Percentiles rank a stretch among this genome's conserved stretches.
These are phyloP conservation scores for Choreutis nemorana DNA, from an alignment of 2,888 invertebrate species.

Conservation along the genomic window DNA sequence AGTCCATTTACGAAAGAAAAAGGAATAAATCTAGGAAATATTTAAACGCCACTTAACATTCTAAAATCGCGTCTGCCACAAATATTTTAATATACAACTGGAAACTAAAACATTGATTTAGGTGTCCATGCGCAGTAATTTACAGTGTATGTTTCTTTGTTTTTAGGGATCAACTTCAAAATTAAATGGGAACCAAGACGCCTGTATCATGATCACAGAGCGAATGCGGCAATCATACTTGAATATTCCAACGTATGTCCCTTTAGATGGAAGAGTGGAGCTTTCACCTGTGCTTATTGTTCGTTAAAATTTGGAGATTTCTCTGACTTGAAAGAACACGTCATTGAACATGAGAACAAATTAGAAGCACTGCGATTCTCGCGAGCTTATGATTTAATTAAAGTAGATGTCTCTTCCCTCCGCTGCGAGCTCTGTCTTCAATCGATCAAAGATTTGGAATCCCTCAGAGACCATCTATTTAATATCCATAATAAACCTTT, in stretches of 20 bases:
- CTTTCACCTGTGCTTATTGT: conserved; percentile 43
- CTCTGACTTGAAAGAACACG: conserved; percentile 28
- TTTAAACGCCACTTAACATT: conserved; percentile 22
- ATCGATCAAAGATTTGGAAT: conserved; percentile 22
- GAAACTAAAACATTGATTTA: not conserved
- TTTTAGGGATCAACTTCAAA: conserved; percentile 39
- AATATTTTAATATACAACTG: conserved; percentile 27
- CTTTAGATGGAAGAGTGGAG: conserved; percentile 45
- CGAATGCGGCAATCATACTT: conserved; percentile 46
- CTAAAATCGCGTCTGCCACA: conserved; percentile 43
- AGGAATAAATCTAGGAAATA: not conserved
- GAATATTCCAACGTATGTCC: conserved; percentile 48
- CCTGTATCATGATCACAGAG: conserved; percentile 48
- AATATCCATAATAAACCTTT: conserved; percentile 31
- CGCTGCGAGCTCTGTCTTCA: conserved; percentile 34
- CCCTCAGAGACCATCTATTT: conserved; percentile 33
- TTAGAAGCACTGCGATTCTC: conserved; percentile 29
- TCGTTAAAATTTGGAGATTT: conserved; percentile 37
- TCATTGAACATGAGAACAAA: conserved; percentile 27
- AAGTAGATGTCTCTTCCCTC: conserved; percentile 39
- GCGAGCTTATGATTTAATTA: conserved; percentile 26
- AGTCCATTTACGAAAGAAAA: conserved; percentile 24
- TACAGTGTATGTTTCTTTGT: conserved; percentile 41
- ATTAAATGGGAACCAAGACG: conserved; percentile 41
- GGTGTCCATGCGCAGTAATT: conserved; percentile 13